These are phyloP conservation scores for Rhincodon typus DNA, from an alignment of 2,797 vertebrate genomes.

Conservation along the genomic window DNA sequence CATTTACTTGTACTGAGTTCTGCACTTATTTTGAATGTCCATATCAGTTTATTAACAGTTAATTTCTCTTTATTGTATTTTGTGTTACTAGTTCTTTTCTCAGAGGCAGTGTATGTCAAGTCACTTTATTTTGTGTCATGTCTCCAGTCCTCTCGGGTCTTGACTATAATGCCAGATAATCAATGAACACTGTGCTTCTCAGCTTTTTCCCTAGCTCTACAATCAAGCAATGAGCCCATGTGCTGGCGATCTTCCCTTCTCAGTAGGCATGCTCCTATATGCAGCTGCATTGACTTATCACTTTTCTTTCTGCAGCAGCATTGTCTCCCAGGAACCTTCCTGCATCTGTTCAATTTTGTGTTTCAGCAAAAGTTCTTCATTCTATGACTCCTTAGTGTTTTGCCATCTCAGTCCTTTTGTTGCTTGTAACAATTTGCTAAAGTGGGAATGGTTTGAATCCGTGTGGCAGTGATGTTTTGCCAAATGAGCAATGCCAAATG, in stretches of 20 bases:
- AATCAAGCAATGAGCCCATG: background rate
- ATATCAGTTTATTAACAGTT: background rate
- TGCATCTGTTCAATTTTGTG: background rate
- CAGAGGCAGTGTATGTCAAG: background rate
- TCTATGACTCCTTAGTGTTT: background rate
- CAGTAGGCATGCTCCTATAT: background rate
- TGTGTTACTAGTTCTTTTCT: background rate
- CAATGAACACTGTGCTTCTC: background rate
- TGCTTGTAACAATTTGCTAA: background rate
- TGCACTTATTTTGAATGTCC: background rate
- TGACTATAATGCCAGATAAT: background rate
- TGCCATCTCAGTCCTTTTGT: background rate
- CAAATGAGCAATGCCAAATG: background rate
- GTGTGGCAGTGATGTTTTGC: background rate
- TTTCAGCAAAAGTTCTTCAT: background rate
- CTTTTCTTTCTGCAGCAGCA: background rate
- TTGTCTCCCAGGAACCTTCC: background rate
- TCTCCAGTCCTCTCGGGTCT: background rate
- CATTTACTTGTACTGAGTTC: background rate
- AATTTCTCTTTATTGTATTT: constrained; percentile 1
- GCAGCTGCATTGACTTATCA: background rate
- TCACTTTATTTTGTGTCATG: background rate
- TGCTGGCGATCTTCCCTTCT: background rate
- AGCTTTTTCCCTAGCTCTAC: background rate
- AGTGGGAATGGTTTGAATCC: background rate